Conservation (phyloP, 2,797 vertebrate genomes). For the Coendou prehensilis region DNA sequence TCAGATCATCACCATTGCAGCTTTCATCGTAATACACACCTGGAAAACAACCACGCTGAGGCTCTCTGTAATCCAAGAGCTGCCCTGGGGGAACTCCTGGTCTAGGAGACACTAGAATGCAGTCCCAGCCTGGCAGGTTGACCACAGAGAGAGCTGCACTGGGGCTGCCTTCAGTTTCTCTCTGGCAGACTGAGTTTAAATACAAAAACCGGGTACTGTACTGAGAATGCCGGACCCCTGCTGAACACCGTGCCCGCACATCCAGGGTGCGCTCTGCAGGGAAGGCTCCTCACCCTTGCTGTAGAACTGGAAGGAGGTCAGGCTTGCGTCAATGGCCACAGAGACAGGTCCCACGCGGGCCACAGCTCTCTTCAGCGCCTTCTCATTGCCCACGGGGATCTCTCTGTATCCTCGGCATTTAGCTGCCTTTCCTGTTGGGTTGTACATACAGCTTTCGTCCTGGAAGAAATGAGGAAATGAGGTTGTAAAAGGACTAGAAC, state of each 20-base stretch:
- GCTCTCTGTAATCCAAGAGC: not conserved
- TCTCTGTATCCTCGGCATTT: slow-evolving; percentile 93
- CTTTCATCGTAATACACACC: slow-evolving; percentile 95
- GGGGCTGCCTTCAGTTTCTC: not conserved
- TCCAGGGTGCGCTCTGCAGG: not conserved
- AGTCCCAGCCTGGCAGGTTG: not conserved
- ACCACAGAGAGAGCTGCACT: not conserved
- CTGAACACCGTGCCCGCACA: not conserved
- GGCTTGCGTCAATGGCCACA: slow-evolving; percentile 95
- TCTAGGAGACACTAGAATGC: not conserved
- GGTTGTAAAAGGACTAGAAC: not conserved
- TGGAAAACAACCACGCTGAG: slow-evolving; percentile 78
- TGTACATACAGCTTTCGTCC: slow-evolving; percentile 95
- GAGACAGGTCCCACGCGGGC: slow-evolving; percentile 94
- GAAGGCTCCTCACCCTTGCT: slow-evolving; percentile 90
- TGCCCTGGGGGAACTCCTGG: not conserved
- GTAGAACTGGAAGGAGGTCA: slow-evolving; percentile 95
- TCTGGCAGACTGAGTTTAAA: not conserved
- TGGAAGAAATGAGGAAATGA: slow-evolving; percentile 76
- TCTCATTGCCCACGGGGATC: slow-evolving; percentile 92
- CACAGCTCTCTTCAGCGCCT: slow-evolving; percentile 92
- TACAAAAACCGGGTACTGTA: not conserved
- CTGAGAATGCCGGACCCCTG: not conserved
- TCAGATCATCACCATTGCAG: slow-evolving; percentile 93
- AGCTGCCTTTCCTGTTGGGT: slow-evolving; percentile 91